Base-by-base conservation (phyloP, 1,140 invertebrate species). In the Cecropterus lyciades region DNA sequence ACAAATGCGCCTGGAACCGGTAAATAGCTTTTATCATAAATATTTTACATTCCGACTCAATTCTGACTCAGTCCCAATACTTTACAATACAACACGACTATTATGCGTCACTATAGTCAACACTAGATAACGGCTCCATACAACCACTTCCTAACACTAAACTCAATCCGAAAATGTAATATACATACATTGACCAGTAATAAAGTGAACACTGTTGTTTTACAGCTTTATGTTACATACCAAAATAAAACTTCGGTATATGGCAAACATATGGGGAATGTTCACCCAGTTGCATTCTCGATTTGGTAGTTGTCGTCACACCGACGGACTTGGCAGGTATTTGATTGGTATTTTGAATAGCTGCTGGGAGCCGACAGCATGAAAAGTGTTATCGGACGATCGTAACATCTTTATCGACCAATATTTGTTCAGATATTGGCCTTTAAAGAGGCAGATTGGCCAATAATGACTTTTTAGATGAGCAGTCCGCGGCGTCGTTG, bases 291-390 rank as follows among this genome's bases (percentile, higher is more conserved):
- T 85, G 82, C 81, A 85, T 79, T 79, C 73, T 84, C 84, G 79
- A 85, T 86, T 89, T 79, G 78, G 70, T 90, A 89, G 77, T 85
- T 85, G 84, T 89, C 87, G 87, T 84, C 89, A 85, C 89, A 85
- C 89, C 89, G 85, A 88, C 87, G 89, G 89, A 91, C 74, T 79
- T 88, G 80, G 80, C 89, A 91, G 89, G 89, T 91, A 91, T 88
- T 91, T 89, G 79, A 90, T 87, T 90, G 82, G 89, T 90, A 89
- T 89, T 87, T 85, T 87, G 84, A 87, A 83, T 87, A 91, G 87
- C 83, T 80, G 81, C 87, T 84, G 85, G 74, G 72, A 71, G 80
- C 70, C 72, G 79, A 73, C 55, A 56, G 72, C 73, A 70, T 65
- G 75, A 71, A 72, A 76, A 66, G 67, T 52, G 72, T 72, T 73